phyloP scores from a whole-genome alignment of 2,888 invertebrate species.

The Meiosimyza platycephala region DNA sequence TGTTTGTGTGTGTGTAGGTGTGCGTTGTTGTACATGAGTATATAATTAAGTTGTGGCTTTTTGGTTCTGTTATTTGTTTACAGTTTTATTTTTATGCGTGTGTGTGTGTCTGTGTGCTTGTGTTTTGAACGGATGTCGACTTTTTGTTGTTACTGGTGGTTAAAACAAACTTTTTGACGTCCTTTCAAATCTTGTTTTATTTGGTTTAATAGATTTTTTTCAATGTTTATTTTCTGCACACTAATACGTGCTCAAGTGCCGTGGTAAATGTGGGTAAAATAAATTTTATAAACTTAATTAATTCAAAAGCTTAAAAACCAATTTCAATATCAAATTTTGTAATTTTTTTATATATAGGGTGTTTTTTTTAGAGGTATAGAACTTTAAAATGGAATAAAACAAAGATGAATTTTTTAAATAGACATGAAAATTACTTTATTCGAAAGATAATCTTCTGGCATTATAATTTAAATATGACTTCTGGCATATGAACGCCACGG shows the following conservation, averaged over 20 bases:
- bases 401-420: no score
- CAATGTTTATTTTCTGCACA: background rate
- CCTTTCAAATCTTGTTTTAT: background rate
- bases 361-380: no score
- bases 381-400: no score
- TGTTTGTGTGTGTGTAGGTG: background rate
- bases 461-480: no score
- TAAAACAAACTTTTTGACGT: background rate
- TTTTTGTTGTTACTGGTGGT: background rate
- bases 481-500: no score
- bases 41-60: conserved; percentile 16
- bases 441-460: no score
- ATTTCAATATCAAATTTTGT: no score
- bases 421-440: no score
- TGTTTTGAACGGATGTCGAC: background rate
- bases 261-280: no score
- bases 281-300: no score
- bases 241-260: background rate
- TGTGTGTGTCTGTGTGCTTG: background rate
- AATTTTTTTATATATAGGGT: no score
- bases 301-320: no score
- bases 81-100: background rate
- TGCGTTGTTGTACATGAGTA: background rate
- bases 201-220: background rate
- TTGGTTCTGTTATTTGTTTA: conserved; percentile 14